These are phyloP conservation scores for Phaonia tiefii DNA, from an alignment of 2,888 invertebrate genomes.

Conservation along the genomic window DNA sequence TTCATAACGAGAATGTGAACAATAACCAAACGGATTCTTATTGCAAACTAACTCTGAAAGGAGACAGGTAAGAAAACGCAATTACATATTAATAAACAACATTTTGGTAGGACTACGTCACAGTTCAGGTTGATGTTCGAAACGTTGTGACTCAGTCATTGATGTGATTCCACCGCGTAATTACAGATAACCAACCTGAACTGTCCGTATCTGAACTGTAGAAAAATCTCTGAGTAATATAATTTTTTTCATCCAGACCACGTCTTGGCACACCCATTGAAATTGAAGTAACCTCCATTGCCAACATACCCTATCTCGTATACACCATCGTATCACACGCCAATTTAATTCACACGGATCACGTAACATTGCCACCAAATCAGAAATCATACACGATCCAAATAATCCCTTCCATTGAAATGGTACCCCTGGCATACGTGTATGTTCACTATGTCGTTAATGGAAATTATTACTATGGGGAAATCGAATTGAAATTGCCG, in stretches of 20 bases:
- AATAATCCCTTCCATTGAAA: constrained; percentile 50
- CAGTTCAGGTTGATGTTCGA: too few relatives aligned
- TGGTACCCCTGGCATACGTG: constrained; percentile 40
- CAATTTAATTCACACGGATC: constrained; percentile 20
- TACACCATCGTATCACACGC: constrained; percentile 47
- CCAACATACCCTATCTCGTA: constrained; percentile 43
- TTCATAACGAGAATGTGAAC: background rate
- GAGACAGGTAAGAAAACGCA: constrained; percentile 47
- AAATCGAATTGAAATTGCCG: constrained; percentile 24
- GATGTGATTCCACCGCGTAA: too few relatives aligned
- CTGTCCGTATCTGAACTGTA: too few relatives aligned
- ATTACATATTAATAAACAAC: too few relatives aligned
- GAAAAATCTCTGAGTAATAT: too few relatives aligned
- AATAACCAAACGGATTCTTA: constrained; percentile 37
- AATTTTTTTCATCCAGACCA: background rate
- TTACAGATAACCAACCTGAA: too few relatives aligned
- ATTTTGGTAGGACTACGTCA: too few relatives aligned
- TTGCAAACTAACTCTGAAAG: constrained; percentile 28
- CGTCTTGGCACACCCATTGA: constrained; percentile 34
- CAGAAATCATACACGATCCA: constrained; percentile 37
- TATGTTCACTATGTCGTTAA: constrained; percentile 49
- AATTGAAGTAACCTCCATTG: constrained; percentile 47
- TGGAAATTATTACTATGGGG: constrained; percentile 52
- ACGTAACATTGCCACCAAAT: constrained; percentile 34
- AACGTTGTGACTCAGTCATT: too few relatives aligned